These are phyloP conservation scores for Engystomops pustulosus DNA, from an alignment of 2,113 vertebrate species.

Conservation along the genomic window DNA sequence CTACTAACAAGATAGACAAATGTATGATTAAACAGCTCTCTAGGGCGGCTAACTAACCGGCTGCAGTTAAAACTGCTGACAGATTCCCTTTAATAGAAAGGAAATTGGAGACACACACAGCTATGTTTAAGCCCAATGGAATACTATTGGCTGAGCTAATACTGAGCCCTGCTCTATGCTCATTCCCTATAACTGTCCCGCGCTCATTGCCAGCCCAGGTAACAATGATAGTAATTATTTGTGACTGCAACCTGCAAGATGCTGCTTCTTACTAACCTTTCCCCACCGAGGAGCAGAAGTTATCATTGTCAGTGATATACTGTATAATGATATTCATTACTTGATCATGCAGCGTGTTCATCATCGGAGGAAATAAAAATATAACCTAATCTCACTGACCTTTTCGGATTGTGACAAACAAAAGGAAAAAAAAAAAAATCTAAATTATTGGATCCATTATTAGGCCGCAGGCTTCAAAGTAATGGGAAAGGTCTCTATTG, in stretches of 20 bases:
- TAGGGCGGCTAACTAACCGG: too few relatives aligned
- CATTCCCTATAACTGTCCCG: neutral
- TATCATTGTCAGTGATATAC: constrained; percentile 12
- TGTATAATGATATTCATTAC: constrained; percentile 27
- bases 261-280: constrained; percentile 12
- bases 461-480: neutral
- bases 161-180: too few relatives aligned
- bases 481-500: constrained; percentile 13
- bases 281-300: neutral
- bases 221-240: constrained; percentile 12
- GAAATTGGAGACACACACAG: too few relatives aligned
- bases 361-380: neutral
- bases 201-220: neutral
- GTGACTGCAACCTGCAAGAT: neutral
- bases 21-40: too few relatives aligned
- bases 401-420: constrained; percentile 23
- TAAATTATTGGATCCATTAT: constrained; percentile 22
- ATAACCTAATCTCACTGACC: neutral
- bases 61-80: too few relatives aligned
- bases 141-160: too few relatives aligned
- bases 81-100: too few relatives aligned
- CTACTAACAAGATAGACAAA: too few relatives aligned
- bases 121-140: too few relatives aligned
- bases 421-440: constrained; percentile 14
- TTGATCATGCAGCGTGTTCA: neutral